These are phyloP conservation scores for Pseudomyrmex sp. DNA, from an alignment of 1,140 invertebrate genomes.

Conservation along the genomic window DNA sequence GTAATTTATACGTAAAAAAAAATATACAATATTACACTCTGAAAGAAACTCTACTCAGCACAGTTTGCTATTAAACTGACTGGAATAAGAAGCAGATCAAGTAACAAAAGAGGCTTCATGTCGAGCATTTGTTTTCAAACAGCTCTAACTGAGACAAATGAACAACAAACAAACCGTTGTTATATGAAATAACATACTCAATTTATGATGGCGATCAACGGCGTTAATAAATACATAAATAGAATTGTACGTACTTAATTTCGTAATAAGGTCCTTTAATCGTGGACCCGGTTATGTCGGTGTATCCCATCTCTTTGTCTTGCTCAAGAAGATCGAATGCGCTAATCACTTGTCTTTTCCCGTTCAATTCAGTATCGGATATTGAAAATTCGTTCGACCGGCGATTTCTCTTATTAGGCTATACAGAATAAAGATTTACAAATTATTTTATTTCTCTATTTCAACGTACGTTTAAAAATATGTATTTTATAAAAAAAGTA, in stretches of 20 bases:
- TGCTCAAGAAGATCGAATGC: background rate
- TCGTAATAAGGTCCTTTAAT: conserved; percentile 77
- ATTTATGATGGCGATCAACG: too few relatives aligned
- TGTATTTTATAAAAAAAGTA: background rate
- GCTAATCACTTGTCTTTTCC: background rate
- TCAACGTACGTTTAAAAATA: background rate
- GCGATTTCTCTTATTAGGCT: background rate
- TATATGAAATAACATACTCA: too few relatives aligned
- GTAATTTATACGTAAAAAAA: background rate
- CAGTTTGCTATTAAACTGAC: too few relatives aligned
- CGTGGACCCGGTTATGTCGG: conserved; percentile 56
- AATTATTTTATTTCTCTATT: too few relatives aligned
- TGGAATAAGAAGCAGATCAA: too few relatives aligned
- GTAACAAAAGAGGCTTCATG: too few relatives aligned
- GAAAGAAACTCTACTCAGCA: too few relatives aligned
- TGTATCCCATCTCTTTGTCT: conserved; percentile 74
- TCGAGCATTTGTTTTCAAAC: too few relatives aligned
- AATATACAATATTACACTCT: background rate
- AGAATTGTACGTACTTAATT: conserved; percentile 74
- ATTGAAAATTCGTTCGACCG: conserved; percentile 40
- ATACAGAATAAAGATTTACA: background rate
- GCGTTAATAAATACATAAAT: conserved; percentile 6
- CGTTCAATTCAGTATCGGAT: conserved; percentile 8
- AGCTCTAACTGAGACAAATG: too few relatives aligned
- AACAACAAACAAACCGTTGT: too few relatives aligned